These are phyloP conservation scores for Micromesistius poutassou DNA, from an alignment of 2,797 vertebrate species.

Conservation along the genomic window DNA sequence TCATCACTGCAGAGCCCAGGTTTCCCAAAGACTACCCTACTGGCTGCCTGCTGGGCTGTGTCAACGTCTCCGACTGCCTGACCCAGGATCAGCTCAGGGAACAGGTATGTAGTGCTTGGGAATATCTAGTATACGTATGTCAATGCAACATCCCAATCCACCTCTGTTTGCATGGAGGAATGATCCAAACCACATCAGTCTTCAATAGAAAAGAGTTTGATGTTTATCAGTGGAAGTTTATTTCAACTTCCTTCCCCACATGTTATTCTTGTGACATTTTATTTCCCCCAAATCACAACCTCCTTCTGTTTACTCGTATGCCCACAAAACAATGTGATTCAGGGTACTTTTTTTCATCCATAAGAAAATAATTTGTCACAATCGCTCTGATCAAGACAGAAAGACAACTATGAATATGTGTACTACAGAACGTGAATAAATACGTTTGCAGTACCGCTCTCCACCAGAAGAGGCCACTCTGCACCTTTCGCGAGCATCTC, in stretches of 20 bases:
- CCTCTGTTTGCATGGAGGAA: no score
- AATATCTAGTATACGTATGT: background rate
- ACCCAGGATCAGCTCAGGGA: constrained; percentile 89
- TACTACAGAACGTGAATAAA: background rate
- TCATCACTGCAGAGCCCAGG: constrained; percentile 70
- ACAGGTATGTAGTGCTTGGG: constrained; percentile 72
- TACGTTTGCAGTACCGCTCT: constrained; percentile 17
- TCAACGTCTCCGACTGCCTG: constrained; percentile 87
- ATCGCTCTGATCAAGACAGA: background rate
- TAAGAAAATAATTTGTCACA: background rate
- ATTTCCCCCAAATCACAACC: background rate
- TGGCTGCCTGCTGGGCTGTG: constrained; percentile 89
- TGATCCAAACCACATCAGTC: background rate
- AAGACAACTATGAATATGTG: background rate
- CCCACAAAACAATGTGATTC: no score
- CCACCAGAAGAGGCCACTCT: constrained; percentile 62
- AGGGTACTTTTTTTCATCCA: no score
- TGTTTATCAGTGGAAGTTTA: background rate
- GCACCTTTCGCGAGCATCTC: constrained; percentile 26
- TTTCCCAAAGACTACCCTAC: constrained; percentile 88
- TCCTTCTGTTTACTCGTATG: background rate
- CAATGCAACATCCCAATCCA: no score
- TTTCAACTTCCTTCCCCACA: background rate
- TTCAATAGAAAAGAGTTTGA: background rate
- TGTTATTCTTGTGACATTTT: background rate